Percentiles rank a stretch among this genome's conserved stretches.
Evolutionary conservation across 2,113 vertebrate species (phyloP).

Genomic region (Sula dactylatra): DNA sequence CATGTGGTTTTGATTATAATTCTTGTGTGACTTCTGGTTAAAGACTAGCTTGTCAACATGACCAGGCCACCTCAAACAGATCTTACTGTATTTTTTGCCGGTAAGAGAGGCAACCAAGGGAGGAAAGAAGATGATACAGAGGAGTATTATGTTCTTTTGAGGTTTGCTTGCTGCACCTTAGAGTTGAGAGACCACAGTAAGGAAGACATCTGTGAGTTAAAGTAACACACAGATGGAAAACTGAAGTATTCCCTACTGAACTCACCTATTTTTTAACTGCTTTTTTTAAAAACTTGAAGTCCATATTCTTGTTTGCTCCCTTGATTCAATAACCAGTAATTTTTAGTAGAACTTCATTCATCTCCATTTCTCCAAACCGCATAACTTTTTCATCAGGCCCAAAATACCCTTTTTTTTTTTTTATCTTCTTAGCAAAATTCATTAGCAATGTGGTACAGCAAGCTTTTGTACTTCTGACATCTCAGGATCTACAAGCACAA

Average conservation of each 20-base stretch:
- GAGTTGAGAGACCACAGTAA: neutral
- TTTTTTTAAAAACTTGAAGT: neutral
- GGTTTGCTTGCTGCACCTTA: neutral
- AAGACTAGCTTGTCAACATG: neutral
- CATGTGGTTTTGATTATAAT: neutral
- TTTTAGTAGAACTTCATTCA: neutral
- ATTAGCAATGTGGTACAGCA: neutral
- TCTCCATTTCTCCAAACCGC: neutral
- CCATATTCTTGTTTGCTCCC: neutral
- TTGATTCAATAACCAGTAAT: neutral
- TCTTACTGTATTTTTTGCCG: neutral
- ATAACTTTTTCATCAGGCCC: neutral
- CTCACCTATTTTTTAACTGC: neutral
- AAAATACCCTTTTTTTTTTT: neutral
- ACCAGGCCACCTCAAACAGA: constrained; percentile 21
- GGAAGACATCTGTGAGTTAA: neutral
- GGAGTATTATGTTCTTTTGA: neutral
- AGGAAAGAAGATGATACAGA: neutral
- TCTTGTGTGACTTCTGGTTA: constrained; percentile 10
- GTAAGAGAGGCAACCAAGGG: neutral
- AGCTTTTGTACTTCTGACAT: neutral
- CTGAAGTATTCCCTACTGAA: neutral
- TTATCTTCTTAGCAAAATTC: neutral
- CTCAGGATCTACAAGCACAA: neutral
- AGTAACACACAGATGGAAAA: neutral